A percentile compares a stretch with the other conserved stretches of the same genome.
Evolutionary conservation across 2,888 invertebrate genomes (phyloP).

Genomic region (Amiota minor): DNA sequence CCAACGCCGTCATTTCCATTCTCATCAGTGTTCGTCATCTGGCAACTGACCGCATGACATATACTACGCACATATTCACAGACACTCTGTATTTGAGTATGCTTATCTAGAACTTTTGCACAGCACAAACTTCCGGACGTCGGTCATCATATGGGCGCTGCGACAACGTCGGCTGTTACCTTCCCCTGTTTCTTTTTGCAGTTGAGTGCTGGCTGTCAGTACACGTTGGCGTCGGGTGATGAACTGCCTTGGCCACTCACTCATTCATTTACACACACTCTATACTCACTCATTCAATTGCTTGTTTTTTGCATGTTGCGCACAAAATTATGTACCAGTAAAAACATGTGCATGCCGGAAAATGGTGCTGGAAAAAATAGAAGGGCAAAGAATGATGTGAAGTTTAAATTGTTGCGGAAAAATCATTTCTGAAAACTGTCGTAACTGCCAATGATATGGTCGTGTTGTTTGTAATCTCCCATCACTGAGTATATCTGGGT

Average conservation of each 20-base stretch:
- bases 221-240: conserved; percentile 49
- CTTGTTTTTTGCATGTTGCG: conserved; percentile 8
- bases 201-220: conserved; percentile 30
- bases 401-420: not conserved
- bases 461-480: not conserved
- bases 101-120: conserved; percentile 25
- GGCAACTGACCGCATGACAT: conserved; percentile 45
- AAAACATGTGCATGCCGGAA: not conserved
- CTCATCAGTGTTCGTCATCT: too few species aligned
- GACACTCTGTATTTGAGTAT: conserved; percentile 52
- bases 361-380: not conserved
- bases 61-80: too few species aligned
- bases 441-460: conserved; percentile 5
- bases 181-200: conserved; percentile 29
- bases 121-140: not conserved
- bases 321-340: conserved; percentile 41
- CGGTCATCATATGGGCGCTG: not conserved
- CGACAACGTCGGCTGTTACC: not conserved
- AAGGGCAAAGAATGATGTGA: not conserved
- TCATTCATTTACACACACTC: conserved; percentile 1
- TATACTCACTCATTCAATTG: not conserved
- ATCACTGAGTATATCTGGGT: too few species aligned
- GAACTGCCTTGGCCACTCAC: conserved; percentile 42
- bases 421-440: not conserved
- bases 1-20: too few species aligned